Conservation (phyloP, 2,797 vertebrate species). For the Myoxocephalus aenaeus region DNA sequence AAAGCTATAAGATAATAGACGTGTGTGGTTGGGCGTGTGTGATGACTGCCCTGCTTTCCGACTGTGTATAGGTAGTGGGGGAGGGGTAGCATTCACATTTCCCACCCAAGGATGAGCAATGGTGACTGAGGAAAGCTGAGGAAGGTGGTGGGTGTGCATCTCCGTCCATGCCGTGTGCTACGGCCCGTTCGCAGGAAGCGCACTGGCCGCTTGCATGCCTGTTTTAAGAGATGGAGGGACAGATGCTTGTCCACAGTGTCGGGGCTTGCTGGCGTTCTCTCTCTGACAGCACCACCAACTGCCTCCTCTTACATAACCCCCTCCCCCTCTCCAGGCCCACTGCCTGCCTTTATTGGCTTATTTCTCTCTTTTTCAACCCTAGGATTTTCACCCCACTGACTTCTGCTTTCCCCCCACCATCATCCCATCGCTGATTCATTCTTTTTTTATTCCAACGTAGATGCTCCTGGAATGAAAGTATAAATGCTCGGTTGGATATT, state of each 20-base stretch:
- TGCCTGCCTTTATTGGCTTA: conserved; percentile 80
- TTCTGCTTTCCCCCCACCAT: conserved; percentile 12
- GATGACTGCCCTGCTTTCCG: conserved; percentile 59
- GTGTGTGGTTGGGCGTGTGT: conserved; percentile 53
- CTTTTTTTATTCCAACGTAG: conserved; percentile 11
- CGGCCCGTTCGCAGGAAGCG: conserved; percentile 36
- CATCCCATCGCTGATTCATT: conserved; percentile 26
- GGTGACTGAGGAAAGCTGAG: conserved; percentile 53
- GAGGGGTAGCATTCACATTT: conserved; percentile 68
- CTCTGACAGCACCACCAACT: conserved; percentile 80
- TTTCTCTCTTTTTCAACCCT: conserved; percentile 79
- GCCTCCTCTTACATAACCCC: conserved; percentile 86
- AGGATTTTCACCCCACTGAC: conserved; percentile 73
- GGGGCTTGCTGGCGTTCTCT: conserved; percentile 68
- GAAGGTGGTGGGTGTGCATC: conserved; percentile 33
- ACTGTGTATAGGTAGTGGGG: conserved; percentile 67
- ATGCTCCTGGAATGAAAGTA: conserved; percentile 7
- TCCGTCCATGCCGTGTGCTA: conserved; percentile 30
- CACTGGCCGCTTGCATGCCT: conserved; percentile 36
- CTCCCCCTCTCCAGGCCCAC: conserved; percentile 73
- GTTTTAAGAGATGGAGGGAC: conserved; percentile 65
- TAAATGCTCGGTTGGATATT: conserved; percentile 15
- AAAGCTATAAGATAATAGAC: conserved; percentile 41
- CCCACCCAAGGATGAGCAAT: conserved; percentile 74
- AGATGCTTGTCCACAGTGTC: conserved; percentile 80